Evolutionary conservation across 2,888 invertebrate genomes (phyloP), one percentile per base, ranked within the genome.

Genomic region (Drosophila rellima): DNA sequence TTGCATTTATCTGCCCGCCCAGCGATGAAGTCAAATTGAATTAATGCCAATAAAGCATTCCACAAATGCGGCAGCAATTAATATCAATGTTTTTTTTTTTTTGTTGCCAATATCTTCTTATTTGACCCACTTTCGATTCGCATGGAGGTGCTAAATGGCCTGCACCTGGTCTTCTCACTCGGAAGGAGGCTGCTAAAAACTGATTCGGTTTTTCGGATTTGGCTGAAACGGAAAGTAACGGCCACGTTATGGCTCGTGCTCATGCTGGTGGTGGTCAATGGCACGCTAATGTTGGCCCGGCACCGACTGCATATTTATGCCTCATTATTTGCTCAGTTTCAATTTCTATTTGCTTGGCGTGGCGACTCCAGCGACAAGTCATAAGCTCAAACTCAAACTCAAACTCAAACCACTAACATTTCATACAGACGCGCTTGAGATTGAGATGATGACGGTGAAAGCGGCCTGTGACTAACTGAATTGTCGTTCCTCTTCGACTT

Each of bases 261-360:
- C 26, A 33, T 45, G 20, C 13, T 39, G 3, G 7, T 17, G 40
- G 40, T 42, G 74, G 84, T 79, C 88, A 76, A 68, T 85, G 83
- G 56, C 73, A 59, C 52, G 62, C 29, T 20, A 13, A 2, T 40
- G 45, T 5, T 29, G 5, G 15, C 29, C 70, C 55, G 69, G 63
- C 69, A 55, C 52, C 60, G 50, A 55, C 72, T 84, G 84, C 83
- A 88, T 85, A 87, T 88, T 88, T 86, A 90, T 86, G 87, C 67
- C 84, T 88, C 90, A 90, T 90, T 85, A 88, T 90, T 90, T 90
- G 87, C 70, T 78, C 59, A 74, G 89, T 88, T 84, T 85, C 80
- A 69, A 73, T 83, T 83, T 83, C 89, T 85, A 85, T 85, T 90
- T 90, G 78, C 70, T 66, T 42, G 60, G 33, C 45, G 44, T 26